Evolutionary conservation across 2,888 invertebrate genomes (phyloP).

Genomic region (Amblyjoppa fuscipennis): DNA sequence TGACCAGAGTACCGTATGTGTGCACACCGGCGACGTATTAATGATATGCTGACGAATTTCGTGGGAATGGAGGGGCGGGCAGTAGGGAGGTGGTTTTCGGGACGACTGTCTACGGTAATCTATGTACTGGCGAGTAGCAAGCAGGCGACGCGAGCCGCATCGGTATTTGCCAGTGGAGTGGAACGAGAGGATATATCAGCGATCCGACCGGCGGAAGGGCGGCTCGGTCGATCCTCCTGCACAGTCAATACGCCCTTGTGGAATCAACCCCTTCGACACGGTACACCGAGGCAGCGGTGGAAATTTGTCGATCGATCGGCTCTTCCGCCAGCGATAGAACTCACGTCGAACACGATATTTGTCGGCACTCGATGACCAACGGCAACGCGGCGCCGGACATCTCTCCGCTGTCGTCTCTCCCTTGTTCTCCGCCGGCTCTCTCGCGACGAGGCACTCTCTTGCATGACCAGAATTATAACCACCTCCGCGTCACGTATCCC

Average conservation of each 20-base stretch:
- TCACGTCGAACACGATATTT: constrained; percentile 65
- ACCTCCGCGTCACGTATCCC: constrained; percentile 43
- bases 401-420: constrained; percentile 24
- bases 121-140: constrained; percentile 45
- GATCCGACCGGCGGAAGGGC: no score
- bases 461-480: constrained; percentile 24
- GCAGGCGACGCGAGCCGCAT: constrained; percentile 3
- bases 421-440: background rate
- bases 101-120: constrained; percentile 53
- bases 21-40: constrained; percentile 53
- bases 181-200: constrained; percentile 18
- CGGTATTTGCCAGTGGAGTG: background rate
- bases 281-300: background rate
- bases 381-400: constrained; percentile 51
- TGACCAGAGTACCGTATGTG: constrained; percentile 6
- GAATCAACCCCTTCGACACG: no score
- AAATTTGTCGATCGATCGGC: constrained; percentile 28
- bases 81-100: constrained; percentile 13
- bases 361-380: constrained; percentile 61
- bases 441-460: background rate
- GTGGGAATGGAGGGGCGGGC: background rate
- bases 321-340: constrained; percentile 37
- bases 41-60: constrained; percentile 69
- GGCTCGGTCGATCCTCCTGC: no score
- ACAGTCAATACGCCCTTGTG: no score